phyloP scores from a whole-genome alignment of 2,113 vertebrate species.

The Greenwoodochromis staneri region DNA sequence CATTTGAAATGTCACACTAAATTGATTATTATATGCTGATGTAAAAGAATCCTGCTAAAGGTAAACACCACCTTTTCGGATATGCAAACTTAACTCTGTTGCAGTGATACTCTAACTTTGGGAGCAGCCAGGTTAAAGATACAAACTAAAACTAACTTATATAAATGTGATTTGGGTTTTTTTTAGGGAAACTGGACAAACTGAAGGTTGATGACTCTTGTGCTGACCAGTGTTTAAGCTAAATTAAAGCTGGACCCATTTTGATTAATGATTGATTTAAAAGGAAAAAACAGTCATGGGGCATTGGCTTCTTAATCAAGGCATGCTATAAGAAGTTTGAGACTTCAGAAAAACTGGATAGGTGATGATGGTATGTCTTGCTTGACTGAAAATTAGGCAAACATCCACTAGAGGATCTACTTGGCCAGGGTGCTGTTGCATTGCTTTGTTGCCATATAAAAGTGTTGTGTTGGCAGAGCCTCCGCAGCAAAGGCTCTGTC shows the following conservation, averaged over 20 bases:
- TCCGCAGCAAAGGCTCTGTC: background rate
- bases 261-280: background rate
- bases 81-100: background rate
- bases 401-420: slow-evolving; percentile 42
- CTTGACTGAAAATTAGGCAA: background rate
- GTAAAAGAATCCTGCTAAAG: background rate
- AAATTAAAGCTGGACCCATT: background rate
- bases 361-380: background rate
- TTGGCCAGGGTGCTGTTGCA: slow-evolving; percentile 50
- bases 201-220: background rate
- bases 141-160: background rate
- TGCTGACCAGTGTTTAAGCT: background rate
- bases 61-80: background rate
- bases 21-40: background rate
- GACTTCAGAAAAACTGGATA: background rate
- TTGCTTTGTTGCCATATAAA: slow-evolving; percentile 57
- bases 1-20: background rate
- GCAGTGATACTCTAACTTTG: background rate
- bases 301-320: background rate
- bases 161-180: background rate
- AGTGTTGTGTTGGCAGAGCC: slow-evolving; percentile 9
- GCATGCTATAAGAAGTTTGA: background rate
- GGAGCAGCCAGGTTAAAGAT: background rate
- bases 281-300: background rate
- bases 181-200: background rate